phyloP scores from a whole-genome alignment of 2,888 invertebrate species.

The Tuta absoluta region DNA sequence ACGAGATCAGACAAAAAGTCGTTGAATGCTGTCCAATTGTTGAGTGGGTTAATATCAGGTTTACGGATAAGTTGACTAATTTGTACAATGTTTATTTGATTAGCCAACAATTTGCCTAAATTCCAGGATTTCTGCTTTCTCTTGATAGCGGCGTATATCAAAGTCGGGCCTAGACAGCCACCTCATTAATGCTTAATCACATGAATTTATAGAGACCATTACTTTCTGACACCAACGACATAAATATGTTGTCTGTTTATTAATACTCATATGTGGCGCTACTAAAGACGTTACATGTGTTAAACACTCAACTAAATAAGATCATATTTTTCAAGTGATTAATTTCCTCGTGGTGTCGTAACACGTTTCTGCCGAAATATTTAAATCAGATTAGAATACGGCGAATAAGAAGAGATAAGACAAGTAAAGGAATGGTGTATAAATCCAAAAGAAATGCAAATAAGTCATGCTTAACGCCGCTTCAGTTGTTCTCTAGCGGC shows the following conservation, averaged over 20 bases:
- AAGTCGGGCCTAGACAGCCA: conserved; percentile 31
- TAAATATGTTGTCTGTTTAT: conserved; percentile 72
- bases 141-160: conserved; percentile 14
- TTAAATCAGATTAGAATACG: conserved; percentile 24
- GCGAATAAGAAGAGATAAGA: conserved; percentile 12
- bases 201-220: conserved; percentile 64
- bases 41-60: conserved; percentile 56
- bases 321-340: conserved; percentile 27
- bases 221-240: conserved; percentile 56
- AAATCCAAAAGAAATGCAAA: conserved; percentile 42
- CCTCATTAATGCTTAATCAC: conserved; percentile 51
- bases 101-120: conserved; percentile 23
- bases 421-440: conserved; percentile 28
- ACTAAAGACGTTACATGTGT: conserved; percentile 59
- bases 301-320: conserved; percentile 24
- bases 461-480: conserved; percentile 48
- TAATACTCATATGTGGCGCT: conserved; percentile 57
- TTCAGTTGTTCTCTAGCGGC: conserved; percentile 45
- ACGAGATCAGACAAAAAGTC: conserved; percentile 64
- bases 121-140: conserved; percentile 28
- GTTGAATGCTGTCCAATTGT: conserved; percentile 55
- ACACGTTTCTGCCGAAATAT: conserved; percentile 8
- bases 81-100: conserved; percentile 41
- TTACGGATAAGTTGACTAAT: conserved; percentile 59
- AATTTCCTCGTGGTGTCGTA: conserved; percentile 19